Percentiles rank a stretch among this genome's conserved stretches.
Evolutionary conservation across 2,797 vertebrate genomes (phyloP).

Genomic region (Scolopax rusticola): DNA sequence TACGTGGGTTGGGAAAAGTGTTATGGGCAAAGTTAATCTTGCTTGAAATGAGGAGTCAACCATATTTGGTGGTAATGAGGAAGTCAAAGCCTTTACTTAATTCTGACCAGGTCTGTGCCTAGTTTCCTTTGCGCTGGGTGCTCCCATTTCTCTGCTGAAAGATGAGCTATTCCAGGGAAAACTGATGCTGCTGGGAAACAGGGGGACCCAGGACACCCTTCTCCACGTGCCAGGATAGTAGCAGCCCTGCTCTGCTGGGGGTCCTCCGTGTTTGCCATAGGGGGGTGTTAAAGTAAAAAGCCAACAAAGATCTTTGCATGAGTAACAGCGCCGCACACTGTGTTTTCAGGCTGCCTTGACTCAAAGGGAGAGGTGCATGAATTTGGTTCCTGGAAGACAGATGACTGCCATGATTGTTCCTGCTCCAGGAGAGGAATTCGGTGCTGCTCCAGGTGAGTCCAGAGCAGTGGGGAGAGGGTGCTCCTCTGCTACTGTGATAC

Average conservation of each 20-base stretch:
- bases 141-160: neutral
- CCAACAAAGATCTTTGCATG: neutral
- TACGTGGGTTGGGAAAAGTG: neutral
- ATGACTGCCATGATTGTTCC: neutral
- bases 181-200: neutral
- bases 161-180: neutral
- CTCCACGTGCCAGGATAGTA: neutral
- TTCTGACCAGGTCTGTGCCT: neutral
- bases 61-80: neutral
- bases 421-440: rapidly evolving
- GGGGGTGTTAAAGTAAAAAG: neutral
- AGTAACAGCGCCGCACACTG: rapidly evolving
- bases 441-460: constrained; percentile 12
- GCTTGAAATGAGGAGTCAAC: neutral
- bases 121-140: neutral
- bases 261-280: neutral
- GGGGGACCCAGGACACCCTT: neutral
- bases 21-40: neutral
- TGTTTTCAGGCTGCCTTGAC: constrained; percentile 29
- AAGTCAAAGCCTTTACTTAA: neutral
- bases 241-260: neutral
- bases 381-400: neutral
- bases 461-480: neutral
- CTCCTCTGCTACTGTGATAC: neutral
- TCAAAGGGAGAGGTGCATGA: neutral